Conservation (phyloP, 2,888 invertebrate species). For the Apamea epomidion region DNA sequence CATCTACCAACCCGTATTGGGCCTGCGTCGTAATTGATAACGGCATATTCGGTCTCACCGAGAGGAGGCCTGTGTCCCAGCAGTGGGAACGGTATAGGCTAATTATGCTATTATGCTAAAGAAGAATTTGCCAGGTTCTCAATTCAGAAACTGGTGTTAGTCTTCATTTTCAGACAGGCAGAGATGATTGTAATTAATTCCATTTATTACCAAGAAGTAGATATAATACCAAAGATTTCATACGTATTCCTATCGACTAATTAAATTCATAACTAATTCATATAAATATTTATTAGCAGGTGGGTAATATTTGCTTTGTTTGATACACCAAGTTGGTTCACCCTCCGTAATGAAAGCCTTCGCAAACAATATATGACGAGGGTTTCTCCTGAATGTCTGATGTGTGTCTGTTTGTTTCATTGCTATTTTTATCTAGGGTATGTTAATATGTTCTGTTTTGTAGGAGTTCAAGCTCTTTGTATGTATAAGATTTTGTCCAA, state of each 20-base stretch:
- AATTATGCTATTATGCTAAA: no score
- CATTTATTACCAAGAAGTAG: not conserved
- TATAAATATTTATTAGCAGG: constrained; percentile 48
- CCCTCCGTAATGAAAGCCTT: constrained; percentile 47
- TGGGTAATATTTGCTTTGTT: constrained; percentile 27
- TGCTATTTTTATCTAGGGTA: constrained; percentile 13
- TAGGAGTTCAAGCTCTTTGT: not conserved
- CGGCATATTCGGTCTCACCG: no score
- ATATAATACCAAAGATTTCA: not conserved
- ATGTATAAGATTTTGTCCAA: not conserved
- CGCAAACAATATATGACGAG: constrained; percentile 53
- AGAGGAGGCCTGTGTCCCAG: no score
- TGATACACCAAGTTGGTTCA: constrained; percentile 20
- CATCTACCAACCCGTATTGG: no score
- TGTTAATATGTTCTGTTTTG: not conserved
- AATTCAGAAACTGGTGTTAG: not conserved
- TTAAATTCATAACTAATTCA: constrained; percentile 23
- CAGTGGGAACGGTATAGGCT: no score
- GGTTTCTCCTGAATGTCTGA: constrained; percentile 31
- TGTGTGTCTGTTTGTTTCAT: constrained; percentile 32
- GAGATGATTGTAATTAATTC: not conserved
- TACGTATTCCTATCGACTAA: constrained; percentile 27
- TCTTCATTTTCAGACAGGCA: not conserved
- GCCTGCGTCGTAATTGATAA: no score
- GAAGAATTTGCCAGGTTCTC: not conserved